Evolutionary conservation across 1,140 invertebrate genomes (phyloP).

Genomic region (Ips typographus): DNA sequence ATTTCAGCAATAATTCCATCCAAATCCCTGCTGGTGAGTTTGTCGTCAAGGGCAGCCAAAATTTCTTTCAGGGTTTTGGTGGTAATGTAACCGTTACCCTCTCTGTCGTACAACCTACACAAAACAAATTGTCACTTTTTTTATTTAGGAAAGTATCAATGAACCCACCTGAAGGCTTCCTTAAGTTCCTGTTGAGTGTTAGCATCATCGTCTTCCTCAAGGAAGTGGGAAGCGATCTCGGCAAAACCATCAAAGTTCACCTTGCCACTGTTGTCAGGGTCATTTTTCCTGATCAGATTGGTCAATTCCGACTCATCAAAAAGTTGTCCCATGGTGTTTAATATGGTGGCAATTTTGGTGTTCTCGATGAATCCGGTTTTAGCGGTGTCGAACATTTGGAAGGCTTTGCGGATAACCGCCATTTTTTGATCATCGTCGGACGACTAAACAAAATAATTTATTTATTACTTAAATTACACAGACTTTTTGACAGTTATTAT

Average conservation of each 20-base stretch:
- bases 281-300: conserved; percentile 79
- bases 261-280: conserved; percentile 81
- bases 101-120: conserved; percentile 41
- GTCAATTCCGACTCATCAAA: conserved; percentile 87
- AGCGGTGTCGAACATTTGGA: conserved; percentile 92
- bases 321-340: conserved; percentile 92
- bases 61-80: conserved; percentile 90
- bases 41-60: conserved; percentile 87
- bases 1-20: conserved; percentile 96
- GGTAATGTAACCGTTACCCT: conserved; percentile 93
- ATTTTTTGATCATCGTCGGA: conserved; percentile 77
- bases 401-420: conserved; percentile 87
- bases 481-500: neutral
- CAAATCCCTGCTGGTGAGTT: conserved; percentile 86
- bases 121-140: neutral
- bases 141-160: conserved; percentile 1
- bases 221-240: conserved; percentile 84
- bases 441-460: conserved; percentile 7
- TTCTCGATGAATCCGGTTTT: conserved; percentile 89
- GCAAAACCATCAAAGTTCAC: conserved; percentile 94
- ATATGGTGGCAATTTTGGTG: conserved; percentile 83
- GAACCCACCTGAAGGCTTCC: conserved; percentile 78
- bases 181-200: conserved; percentile 93
- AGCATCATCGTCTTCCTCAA: conserved; percentile 82
- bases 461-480: neutral